A percentile compares a stretch with the other conserved stretches of the same genome.
Evolutionary conservation across 23 tunicate genomes (phyloP).

Genomic region (Oikopleura vanhoeffeni): DNA sequence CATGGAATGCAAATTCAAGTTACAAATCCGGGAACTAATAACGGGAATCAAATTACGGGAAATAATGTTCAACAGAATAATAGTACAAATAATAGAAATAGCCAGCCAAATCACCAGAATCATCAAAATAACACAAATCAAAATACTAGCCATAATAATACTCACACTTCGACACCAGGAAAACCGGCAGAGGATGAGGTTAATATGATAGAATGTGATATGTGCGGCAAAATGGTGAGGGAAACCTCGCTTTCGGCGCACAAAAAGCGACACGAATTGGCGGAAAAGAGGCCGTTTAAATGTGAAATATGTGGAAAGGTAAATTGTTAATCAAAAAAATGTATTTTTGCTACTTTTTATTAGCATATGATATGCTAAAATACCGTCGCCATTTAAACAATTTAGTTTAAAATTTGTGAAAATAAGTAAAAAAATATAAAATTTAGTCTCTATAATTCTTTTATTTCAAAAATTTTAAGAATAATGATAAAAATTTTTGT

Average conservation of each 20-base stretch:
- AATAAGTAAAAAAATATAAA: no score
- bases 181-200: background rate
- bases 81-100: background rate
- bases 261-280: conserved; percentile 1
- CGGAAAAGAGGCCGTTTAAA: background rate
- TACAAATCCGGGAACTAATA: background rate
- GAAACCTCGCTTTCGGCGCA: conserved; percentile 8
- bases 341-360: no score
- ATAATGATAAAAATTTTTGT: no score
- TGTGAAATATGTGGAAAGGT: conserved; percentile 15
- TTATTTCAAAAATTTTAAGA: no score
- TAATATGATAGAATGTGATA: background rate
- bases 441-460: no score
- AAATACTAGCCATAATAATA: background rate
- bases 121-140: background rate
- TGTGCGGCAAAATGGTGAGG: background rate
- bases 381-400: no score
- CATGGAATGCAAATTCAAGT: background rate
- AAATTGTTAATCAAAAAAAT: background rate
- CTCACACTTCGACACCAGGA: background rate
- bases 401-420: no score
- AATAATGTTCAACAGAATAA: background rate
- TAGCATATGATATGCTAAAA: no score
- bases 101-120: background rate
- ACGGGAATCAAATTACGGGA: background rate